A percentile compares a stretch with the other conserved stretches of the same genome.
Conservation (phyloP, 2,113 vertebrate genomes). For the Bucco capensis region DNA sequence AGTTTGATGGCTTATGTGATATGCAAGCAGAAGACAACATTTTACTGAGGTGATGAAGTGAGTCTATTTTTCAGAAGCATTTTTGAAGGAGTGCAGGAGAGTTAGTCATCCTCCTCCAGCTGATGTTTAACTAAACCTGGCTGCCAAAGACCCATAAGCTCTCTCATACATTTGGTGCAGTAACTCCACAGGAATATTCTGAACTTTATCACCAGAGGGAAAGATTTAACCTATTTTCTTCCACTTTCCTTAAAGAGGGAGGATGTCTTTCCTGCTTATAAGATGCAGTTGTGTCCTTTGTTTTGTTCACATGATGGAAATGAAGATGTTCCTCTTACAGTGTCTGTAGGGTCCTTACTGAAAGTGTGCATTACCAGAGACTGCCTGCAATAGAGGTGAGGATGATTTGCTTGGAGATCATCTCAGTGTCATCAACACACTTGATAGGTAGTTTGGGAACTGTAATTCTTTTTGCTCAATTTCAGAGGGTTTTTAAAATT, state of each 20-base stretch:
- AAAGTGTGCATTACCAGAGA: background rate
- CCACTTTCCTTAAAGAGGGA: background rate
- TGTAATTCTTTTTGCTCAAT: background rate
- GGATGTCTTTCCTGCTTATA: background rate
- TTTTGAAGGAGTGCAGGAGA: background rate
- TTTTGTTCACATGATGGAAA: background rate
- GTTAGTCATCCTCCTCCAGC: background rate
- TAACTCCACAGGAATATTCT: background rate
- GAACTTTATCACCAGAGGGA: background rate
- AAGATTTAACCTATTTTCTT: background rate
- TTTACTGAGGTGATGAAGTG: background rate
- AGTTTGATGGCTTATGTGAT: constrained; percentile 18
- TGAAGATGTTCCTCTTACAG: background rate
- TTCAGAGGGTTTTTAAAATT: background rate
- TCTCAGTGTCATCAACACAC: background rate
- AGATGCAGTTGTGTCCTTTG: background rate
- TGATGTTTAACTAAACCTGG: background rate
- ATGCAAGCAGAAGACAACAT: constrained; percentile 13
- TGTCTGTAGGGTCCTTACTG: background rate
- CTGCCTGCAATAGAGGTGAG: background rate
- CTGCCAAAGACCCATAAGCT: background rate
- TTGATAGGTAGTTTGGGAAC: background rate
- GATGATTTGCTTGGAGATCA: background rate
- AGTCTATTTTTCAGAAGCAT: background rate
- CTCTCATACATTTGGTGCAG: background rate